Percentiles rank a stretch among this genome's conserved stretches.
Conservation (phyloP, 2,113 vertebrate genomes). For the Narcine bancroftii region DNA sequence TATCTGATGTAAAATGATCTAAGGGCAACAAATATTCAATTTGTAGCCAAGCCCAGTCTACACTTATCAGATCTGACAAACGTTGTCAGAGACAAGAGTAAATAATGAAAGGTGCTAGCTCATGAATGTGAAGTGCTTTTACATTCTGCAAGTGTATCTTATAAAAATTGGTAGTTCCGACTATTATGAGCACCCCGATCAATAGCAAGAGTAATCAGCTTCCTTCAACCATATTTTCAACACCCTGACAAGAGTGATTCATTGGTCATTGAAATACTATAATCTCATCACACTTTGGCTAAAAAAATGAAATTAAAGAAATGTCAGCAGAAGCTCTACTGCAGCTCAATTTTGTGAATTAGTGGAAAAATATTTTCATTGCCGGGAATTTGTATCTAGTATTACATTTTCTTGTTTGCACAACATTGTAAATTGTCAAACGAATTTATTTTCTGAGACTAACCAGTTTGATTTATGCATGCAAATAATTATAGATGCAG, state of each 20-base stretch:
- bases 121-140: not conserved
- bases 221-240: not conserved
- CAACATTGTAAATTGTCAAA: not conserved
- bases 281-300: not conserved
- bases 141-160: not conserved
- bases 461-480: not conserved
- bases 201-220: not conserved
- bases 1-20: not conserved
- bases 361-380: too few relatives aligned
- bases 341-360: not conserved
- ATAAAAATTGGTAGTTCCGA: not conserved
- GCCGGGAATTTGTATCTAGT: not conserved
- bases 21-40: constrained; percentile 27
- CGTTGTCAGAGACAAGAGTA: not conserved
- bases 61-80: not conserved
- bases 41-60: not conserved
- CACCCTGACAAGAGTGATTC: not conserved
- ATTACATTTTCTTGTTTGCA: not conserved
- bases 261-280: not conserved
- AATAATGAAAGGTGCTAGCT: not conserved
- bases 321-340: not conserved
- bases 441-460: not conserved
- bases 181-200: constrained; percentile 8
- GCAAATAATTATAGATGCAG: not conserved
- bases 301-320: not conserved